These are phyloP conservation scores for Himalopsyche phryganea DNA, from an alignment of 1,140 invertebrate species.

Conservation along the genomic window DNA sequence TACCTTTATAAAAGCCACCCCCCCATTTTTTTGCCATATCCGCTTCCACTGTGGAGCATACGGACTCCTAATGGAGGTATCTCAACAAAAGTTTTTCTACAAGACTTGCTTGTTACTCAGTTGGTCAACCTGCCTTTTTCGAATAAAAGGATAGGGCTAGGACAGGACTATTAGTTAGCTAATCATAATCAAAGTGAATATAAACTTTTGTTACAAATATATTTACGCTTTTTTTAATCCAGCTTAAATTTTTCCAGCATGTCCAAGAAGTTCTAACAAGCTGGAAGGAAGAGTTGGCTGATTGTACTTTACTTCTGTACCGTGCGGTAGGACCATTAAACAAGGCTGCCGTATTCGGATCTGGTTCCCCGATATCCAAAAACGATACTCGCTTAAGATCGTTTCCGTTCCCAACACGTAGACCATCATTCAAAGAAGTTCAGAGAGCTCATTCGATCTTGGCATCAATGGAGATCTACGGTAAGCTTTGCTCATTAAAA, in stretches of 20 bases:
- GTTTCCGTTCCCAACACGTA: conserved; percentile 78
- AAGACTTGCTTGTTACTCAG: too few species aligned
- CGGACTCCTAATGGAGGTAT: too few species aligned
- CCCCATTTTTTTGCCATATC: too few species aligned
- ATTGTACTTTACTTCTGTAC: conserved; percentile 74
- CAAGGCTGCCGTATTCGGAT: conserved; percentile 69
- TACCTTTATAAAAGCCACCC: too few species aligned
- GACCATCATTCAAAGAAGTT: conserved; percentile 79
- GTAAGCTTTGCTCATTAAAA: conserved; percentile 47
- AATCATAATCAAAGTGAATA: too few species aligned
- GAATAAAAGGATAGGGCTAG: too few species aligned
- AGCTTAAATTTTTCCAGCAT: conserved; percentile 58
- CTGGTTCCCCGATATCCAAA: conserved; percentile 67
- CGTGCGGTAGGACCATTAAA: conserved; percentile 74
- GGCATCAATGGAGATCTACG: conserved; percentile 70
- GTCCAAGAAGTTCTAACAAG: conserved; percentile 69
- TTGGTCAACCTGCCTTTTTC: too few species aligned
- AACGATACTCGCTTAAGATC: conserved; percentile 64
- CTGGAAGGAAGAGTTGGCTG: conserved; percentile 65
- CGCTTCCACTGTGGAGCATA: too few species aligned
- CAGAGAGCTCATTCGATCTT: conserved; percentile 71
- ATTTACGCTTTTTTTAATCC: too few species aligned
- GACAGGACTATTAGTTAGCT: too few species aligned
- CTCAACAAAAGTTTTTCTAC: too few species aligned
- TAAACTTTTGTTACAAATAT: too few species aligned